phyloP scores from a whole-genome alignment of 2,113 vertebrate species.

The Tympanuchus pallidicinctus region DNA sequence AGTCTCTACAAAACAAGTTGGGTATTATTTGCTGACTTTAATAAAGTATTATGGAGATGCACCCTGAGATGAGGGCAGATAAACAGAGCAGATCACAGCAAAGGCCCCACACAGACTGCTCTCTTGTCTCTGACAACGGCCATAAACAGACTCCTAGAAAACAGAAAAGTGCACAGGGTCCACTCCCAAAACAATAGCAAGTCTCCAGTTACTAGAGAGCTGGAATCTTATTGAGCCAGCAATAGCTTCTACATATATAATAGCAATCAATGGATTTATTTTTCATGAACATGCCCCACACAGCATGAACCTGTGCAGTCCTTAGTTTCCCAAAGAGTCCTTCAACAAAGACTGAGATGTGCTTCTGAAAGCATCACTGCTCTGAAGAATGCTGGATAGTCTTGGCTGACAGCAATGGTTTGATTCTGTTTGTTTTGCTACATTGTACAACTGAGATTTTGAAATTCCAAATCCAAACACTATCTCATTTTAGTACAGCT shows the following conservation, averaged over 20 bases:
- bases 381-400: not conserved
- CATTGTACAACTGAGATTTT: not conserved
- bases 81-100: not conserved
- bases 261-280: not conserved
- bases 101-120: not conserved
- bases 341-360: not conserved
- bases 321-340: not conserved
- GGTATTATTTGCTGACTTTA: not conserved
- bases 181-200: not conserved
- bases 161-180: not conserved
- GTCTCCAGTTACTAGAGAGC: fast-evolving
- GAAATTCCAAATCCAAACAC: not conserved
- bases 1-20: not conserved
- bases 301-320: not conserved
- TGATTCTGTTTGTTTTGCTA: not conserved
- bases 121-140: not conserved
- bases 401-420: not conserved
- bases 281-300: not conserved
- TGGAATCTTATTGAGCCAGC: not conserved
- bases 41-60: not conserved
- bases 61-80: not conserved
- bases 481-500: not conserved
- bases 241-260: not conserved
- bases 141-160: not conserved
- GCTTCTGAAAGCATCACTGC: not conserved